A percentile compares a stretch with the other conserved stretches of the same genome.
phyloP scores from a whole-genome alignment of 2,888 invertebrate species.

The Limnephilus rhombicus region DNA sequence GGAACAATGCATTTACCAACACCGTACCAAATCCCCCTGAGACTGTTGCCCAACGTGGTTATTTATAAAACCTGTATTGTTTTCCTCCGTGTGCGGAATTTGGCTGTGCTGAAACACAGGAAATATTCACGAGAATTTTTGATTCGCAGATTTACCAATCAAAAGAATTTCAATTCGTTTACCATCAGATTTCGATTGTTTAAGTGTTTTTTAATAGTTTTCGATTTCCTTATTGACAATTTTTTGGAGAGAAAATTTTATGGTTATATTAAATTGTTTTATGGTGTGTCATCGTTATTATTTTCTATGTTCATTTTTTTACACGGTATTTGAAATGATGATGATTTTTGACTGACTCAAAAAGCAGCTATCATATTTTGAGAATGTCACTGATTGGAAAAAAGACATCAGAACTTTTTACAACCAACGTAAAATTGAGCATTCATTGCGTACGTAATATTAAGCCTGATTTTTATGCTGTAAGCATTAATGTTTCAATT shows the following conservation, averaged over 20 bases:
- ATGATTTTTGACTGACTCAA: no score
- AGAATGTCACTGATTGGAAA: no score
- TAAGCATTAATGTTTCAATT: no score
- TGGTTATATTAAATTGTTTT: neutral
- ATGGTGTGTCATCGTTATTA: no score
- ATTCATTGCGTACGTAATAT: no score
- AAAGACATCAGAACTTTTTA: no score
- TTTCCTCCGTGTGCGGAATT: constrained; percentile 29
- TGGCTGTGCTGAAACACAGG: constrained; percentile 24
- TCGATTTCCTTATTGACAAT: neutral
- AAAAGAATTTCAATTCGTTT: constrained; percentile 11
- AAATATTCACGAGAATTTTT: constrained; percentile 11
- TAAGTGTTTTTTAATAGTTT: neutral
- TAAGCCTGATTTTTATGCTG: no score
- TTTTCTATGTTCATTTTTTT: no score
- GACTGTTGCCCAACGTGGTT: constrained; percentile 5
- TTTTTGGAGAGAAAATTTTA: neutral
- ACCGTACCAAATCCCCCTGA: neutral
- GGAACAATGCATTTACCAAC: constrained; percentile 20
- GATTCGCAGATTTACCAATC: neutral
- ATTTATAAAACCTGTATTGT: constrained; percentile 39
- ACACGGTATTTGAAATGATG: no score
- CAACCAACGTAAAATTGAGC: no score
- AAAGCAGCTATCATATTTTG: no score
- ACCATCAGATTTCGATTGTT: neutral